Conservation (phyloP, 1,140 invertebrate genomes). For the Scaptomyza graminum region DNA sequence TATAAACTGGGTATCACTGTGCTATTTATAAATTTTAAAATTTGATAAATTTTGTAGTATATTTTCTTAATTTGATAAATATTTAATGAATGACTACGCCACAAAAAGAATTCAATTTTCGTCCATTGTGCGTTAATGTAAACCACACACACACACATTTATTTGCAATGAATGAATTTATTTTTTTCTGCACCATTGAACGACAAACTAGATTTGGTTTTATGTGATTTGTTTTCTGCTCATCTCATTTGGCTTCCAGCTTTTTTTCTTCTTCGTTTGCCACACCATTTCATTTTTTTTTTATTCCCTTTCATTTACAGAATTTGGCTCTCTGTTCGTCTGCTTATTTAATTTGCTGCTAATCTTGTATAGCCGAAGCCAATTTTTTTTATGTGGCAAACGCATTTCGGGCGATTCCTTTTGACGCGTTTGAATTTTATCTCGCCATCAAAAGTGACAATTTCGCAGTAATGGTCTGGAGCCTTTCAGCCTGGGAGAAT, state of each 20-base stretch:
- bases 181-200: constrained; percentile 81
- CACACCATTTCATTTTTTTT: constrained; percentile 13
- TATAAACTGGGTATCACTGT: background rate
- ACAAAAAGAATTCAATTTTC: constrained; percentile 37
- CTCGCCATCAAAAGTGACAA: constrained; percentile 74
- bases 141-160: constrained; percentile 28
- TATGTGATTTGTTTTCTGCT: constrained; percentile 74
- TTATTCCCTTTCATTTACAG: constrained; percentile 47
- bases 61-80: background rate
- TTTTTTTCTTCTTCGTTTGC: background rate
- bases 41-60: too few species aligned
- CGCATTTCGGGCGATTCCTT: constrained; percentile 11
- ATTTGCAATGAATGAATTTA: constrained; percentile 67
- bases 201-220: constrained; percentile 81
- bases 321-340: constrained; percentile 43
- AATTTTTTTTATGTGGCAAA: constrained; percentile 40
- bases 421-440: constrained; percentile 46
- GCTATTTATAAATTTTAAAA: too few species aligned
- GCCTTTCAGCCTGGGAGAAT: constrained; percentile 7
- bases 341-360: constrained; percentile 81
- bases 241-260: constrained; percentile 50
- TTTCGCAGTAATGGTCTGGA: constrained; percentile 61
- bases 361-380: constrained; percentile 71
- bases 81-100: background rate
- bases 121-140: constrained; percentile 41